Percentiles rank a stretch among this genome's conserved stretches.
Evolutionary conservation across 2,888 invertebrate species (phyloP).

Genomic region (Drosophila eohydei): DNA sequence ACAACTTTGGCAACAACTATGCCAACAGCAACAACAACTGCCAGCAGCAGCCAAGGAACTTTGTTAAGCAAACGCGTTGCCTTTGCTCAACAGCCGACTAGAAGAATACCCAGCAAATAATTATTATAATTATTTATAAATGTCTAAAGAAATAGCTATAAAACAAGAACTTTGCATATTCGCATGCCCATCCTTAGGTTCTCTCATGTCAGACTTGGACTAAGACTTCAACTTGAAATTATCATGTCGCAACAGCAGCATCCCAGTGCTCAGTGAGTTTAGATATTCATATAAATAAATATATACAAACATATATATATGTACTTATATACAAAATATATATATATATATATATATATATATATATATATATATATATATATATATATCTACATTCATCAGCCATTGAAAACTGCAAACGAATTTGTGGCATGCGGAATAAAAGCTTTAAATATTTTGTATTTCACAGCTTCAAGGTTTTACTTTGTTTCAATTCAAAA

Average conservation of each 20-base stretch:
- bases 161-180: background rate
- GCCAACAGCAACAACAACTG: constrained; percentile 27
- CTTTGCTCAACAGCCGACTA: constrained; percentile 14
- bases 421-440: too few species aligned
- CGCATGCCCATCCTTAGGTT: background rate
- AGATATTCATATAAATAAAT: background rate
- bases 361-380: background rate
- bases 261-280: too few species aligned
- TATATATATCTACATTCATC: background rate
- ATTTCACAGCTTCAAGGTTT: background rate
- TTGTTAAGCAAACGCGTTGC: background rate
- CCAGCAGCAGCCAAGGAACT: constrained; percentile 12
- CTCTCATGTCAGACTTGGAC: background rate
- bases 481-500: background rate
- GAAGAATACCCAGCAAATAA: constrained; percentile 21
- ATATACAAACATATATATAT: too few species aligned
- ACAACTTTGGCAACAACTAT: constrained; percentile 1
- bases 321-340: background rate
- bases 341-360: background rate
- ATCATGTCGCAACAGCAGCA: too few species aligned
- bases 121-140: background rate
- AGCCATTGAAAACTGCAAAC: background rate
- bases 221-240: background rate
- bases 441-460: background rate
- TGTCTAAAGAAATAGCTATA: background rate